Percentiles rank a stretch among this genome's conserved stretches.
phyloP scores from a whole-genome alignment of 1,140 invertebrate species.

The Phymastichus coffea region DNA sequence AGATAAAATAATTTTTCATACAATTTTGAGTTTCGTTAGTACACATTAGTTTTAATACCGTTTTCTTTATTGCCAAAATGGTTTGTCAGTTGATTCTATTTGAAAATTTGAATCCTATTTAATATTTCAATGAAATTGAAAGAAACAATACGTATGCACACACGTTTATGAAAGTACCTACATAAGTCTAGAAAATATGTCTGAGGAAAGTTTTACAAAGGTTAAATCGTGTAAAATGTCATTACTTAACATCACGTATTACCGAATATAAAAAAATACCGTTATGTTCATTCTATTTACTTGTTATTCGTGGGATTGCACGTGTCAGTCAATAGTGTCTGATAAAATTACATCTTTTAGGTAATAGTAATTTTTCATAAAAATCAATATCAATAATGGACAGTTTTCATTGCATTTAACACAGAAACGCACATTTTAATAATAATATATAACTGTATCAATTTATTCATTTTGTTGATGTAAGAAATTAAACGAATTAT shows the following conservation, averaged over 20 bases:
- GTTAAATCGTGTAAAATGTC: constrained; percentile 4
- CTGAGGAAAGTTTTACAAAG: constrained; percentile 14
- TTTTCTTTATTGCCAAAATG: no score
- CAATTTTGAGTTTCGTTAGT: no score
- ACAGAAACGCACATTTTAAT: constrained; percentile 24
- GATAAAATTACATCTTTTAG: constrained; percentile 8
- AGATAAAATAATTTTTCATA: constrained; percentile 5
- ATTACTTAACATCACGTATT: no score
- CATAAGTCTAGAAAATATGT: constrained; percentile 28
- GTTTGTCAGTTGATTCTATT: no score
- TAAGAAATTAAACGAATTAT: no score
- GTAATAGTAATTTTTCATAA: constrained; percentile 17
- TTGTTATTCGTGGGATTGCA: constrained; percentile 7
- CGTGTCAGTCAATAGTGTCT: constrained; percentile 8
- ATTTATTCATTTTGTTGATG: constrained; percentile 3
- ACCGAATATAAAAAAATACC: not conserved
- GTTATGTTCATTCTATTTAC: constrained; percentile 11
- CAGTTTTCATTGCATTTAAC: constrained; percentile 19
- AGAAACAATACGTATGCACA: no score
- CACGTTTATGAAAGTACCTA: no score
- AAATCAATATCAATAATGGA: constrained; percentile 2
- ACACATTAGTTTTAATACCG: no score
- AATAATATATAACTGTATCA: constrained; percentile 9
- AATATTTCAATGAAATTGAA: no score
- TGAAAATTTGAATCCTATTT: no score